These are phyloP conservation scores for Ranitomeya imitator DNA, from an alignment of 2,113 vertebrate species.

Conservation along the genomic window DNA sequence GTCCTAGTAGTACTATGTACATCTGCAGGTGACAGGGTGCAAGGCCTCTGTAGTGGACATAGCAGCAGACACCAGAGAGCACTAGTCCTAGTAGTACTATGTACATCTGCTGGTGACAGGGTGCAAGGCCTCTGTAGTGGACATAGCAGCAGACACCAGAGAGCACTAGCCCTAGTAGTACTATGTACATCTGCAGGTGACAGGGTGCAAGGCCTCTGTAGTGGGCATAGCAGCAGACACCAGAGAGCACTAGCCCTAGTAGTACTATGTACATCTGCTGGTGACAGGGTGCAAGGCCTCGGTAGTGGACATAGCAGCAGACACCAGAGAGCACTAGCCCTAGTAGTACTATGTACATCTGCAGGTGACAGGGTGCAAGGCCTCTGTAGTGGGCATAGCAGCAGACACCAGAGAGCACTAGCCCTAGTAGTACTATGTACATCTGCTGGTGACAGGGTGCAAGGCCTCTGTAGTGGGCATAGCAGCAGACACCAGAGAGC, in stretches of 20 bases:
- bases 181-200: conserved; percentile 47
- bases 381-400: not conserved
- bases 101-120: conserved; percentile 21
- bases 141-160: not conserved
- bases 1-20: too few relatives aligned
- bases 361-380: not conserved
- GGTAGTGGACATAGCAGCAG: not conserved
- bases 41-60: not conserved
- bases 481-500: too few relatives aligned
- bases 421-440: too few relatives aligned
- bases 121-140: not conserved
- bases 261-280: too few relatives aligned
- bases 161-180: too few relatives aligned
- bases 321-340: too few relatives aligned
- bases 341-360: too few relatives aligned
- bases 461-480: not conserved
- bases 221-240: not conserved
- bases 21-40: not conserved
- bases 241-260: too few relatives aligned
- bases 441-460: not conserved
- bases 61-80: too few relatives aligned
- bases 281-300: not conserved
- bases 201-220: not conserved
- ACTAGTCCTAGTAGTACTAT: too few relatives aligned
- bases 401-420: too few relatives aligned